Evolutionary conservation across 1,140 invertebrate species (phyloP).

Genomic region (Drosophila teissieri): DNA sequence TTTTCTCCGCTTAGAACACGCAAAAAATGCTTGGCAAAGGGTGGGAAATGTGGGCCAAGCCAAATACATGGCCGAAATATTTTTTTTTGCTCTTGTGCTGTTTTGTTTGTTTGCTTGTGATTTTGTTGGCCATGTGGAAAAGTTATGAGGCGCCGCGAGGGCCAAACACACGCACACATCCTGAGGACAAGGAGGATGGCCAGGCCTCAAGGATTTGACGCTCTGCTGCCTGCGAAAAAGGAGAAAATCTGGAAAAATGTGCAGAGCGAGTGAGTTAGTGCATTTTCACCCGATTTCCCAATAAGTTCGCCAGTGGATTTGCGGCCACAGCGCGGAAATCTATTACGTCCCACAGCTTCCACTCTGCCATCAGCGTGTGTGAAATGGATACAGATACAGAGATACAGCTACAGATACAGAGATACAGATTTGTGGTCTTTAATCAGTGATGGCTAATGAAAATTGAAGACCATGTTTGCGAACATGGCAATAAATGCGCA

Average conservation of each 20-base stretch:
- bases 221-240: constrained; percentile 22
- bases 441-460: constrained; percentile 8
- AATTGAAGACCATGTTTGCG: constrained; percentile 4
- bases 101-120: constrained; percentile 10
- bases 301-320: constrained; percentile 18
- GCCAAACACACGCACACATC: constrained; percentile 14
- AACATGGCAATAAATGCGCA: not conserved
- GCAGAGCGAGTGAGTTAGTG: not conserved
- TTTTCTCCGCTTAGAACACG: not conserved
- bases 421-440: not conserved
- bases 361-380: constrained; percentile 1
- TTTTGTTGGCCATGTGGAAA: constrained; percentile 51
- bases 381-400: constrained; percentile 1
- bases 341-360: not conserved
- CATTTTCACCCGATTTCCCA: constrained; percentile 15
- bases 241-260: constrained; percentile 6
- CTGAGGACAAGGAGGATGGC: constrained; percentile 1
- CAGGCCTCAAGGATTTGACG: constrained; percentile 33
- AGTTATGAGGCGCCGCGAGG: constrained; percentile 55
- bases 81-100: constrained; percentile 18
- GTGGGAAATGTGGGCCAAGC: not conserved
- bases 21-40: not conserved
- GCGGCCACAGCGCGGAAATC: constrained; percentile 8
- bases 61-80: constrained; percentile 2
- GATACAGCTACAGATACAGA: not conserved